These are phyloP conservation scores for Ophion ventricosus DNA, from an alignment of 2,888 invertebrate genomes.

Conservation along the genomic window DNA sequence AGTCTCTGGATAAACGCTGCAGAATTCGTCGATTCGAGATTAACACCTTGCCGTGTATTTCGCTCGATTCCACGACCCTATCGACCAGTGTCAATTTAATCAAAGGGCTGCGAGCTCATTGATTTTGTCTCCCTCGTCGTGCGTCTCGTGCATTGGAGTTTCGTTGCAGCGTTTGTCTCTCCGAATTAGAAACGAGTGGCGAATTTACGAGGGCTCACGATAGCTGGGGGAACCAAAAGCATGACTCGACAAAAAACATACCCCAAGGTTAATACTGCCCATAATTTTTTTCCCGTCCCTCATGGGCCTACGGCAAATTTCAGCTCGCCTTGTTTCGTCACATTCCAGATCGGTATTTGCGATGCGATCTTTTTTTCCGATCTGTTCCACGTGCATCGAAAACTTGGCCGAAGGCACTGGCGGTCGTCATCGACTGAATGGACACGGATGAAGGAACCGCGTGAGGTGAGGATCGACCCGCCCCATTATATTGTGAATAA, in stretches of 20 bases:
- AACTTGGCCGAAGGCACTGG: background rate
- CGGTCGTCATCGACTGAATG: background rate
- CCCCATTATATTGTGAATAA: background rate
- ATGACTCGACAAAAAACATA: background rate
- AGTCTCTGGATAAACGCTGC: constrained; percentile 18
- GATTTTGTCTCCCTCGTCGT: background rate
- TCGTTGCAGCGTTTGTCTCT: background rate
- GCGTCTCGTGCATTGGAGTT: constrained; percentile 9
- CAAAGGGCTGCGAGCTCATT: background rate
- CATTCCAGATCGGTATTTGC: no score
- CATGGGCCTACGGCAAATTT: background rate
- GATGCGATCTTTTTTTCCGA: background rate
- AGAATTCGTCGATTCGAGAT: constrained; percentile 29
- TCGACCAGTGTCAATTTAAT: constrained; percentile 12
- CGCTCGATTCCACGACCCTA: background rate
- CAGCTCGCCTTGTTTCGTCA: background rate
- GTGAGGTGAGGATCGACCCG: background rate
- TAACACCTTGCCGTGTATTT: background rate
- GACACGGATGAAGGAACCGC: background rate
- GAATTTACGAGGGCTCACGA: background rate
- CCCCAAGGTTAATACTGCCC: background rate
- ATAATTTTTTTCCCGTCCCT: background rate
- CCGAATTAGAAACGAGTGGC: background rate
- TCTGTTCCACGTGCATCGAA: background rate
- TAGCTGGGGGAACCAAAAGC: background rate